Evolutionary conservation across 2,113 vertebrate species (phyloP), one percentile per base, ranked within the genome.

Genomic region (Rhipidura dahli): DNA sequence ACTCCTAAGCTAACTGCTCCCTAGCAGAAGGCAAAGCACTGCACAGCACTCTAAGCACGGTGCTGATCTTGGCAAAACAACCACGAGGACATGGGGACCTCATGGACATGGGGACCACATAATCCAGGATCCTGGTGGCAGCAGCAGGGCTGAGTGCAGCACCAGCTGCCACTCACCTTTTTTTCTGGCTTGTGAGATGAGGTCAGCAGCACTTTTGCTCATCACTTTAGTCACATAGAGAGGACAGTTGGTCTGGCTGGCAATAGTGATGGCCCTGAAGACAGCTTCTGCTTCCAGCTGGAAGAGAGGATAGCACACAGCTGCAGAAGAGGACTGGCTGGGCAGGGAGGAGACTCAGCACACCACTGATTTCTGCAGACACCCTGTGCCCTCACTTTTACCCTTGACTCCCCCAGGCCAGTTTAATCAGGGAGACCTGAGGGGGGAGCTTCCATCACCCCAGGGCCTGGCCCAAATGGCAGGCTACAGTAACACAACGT

Each of bases 201-300:
- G 98, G 96, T 99, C 99, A 44, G 99, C 99, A 6, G 99, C 99
- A 0, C 99, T 99, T 98, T 99, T 99, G 98, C 99, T 99, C 99
- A 99, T 99, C 97, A 99, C 99, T 90, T 99, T 99, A 40, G 99
- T 99, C 94, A 99, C 97, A 4, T 99, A 99, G 57, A 99, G 99
- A 22, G 99, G 99, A 89, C 99, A 99, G 98, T 99, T 99, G 98
- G 99, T 99, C 94, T 99, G 99, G 98, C 99, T 99, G 95, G 99
- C 99, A 60, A 99, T 99, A 95, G 99, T 99, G 98, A 99, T 98
- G 90, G 99, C 99, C 49, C 99, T 98, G 92, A 99, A 99, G 81
- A 99, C 99, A 10, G 99, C 99, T 98, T 99, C 99, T 7, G 99
- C 99, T 94, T 99, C 99, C 98, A 99, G 98, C 99, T 99, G 95